Conservation (phyloP, 1,140 invertebrate species). For the Maniola jurtina region DNA sequence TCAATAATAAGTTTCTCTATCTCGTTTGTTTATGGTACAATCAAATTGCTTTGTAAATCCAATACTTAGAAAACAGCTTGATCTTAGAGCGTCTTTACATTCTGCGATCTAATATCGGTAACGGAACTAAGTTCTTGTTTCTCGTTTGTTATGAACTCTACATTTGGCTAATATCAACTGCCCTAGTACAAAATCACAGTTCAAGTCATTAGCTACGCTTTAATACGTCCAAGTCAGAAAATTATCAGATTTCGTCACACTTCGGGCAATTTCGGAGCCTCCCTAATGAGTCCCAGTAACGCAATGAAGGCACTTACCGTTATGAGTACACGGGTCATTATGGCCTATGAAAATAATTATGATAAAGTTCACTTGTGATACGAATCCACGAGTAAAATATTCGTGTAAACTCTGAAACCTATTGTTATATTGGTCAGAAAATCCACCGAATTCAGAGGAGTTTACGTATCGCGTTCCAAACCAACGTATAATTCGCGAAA, state of each 20-base stretch:
- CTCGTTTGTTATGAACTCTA: background rate
- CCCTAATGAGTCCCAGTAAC: constrained; percentile 67
- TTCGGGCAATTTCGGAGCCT: constrained; percentile 58
- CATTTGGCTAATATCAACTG: background rate
- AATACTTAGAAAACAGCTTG: no score
- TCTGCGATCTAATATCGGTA: no score
- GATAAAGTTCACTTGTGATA: constrained; percentile 36
- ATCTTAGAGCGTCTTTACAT: no score
- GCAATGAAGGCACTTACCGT: constrained; percentile 61
- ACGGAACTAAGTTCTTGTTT: no score
- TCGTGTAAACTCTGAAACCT: background rate
- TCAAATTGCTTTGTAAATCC: no score
- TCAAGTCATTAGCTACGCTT: constrained; percentile 53
- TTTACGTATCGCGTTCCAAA: no score
- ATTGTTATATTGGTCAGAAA: background rate
- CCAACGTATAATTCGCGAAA: no score
- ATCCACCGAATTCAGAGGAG: no score
- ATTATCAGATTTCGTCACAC: constrained; percentile 76
- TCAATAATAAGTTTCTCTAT: no score
- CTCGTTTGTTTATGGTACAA: no score
- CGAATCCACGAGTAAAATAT: background rate
- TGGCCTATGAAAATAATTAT: constrained; percentile 61
- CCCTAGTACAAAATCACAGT: constrained; percentile 26
- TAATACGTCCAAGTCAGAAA: constrained; percentile 54
- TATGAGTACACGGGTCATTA: constrained; percentile 58